Evolutionary conservation across 2,797 vertebrate genomes (phyloP), one percentile per base, ranked within the genome.

Genomic region (Pipistrellus kuhlii): DNA sequence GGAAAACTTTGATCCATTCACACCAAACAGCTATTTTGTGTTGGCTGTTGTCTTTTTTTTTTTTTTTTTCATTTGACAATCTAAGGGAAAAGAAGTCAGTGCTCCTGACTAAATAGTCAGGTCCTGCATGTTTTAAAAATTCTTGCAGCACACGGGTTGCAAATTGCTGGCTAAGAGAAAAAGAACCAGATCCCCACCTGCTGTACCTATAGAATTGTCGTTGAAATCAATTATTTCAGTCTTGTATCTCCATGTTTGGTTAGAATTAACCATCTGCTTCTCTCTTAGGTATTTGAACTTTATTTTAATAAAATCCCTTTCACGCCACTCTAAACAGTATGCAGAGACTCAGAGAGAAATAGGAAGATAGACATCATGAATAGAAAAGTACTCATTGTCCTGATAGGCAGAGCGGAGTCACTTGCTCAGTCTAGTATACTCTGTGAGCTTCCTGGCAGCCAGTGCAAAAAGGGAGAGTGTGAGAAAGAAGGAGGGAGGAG

Each of bases 131-230:
- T 15, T 25, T 55, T 35, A 32, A 35, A 77, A 53, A 35, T 77
- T 35, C 75, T 25, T 55, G n/a, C 21, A 23, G 13, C 48, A 23
- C 12, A 14, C 7, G 0, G 12, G 48, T 53, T 55, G 75, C 14
- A 53, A 35, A 53, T 14, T 32, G 1, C 75, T 25, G 48, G n/a
- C 0, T 11, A 41, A 77, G 64, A 41, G 27, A 9, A 57, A 73
- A 75, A 59, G 53, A 82, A 90, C 87, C 30, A 66, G 25, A 44
- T 71, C 51, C 8, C 41, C n/a, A 23, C 41, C 30, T 53, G 27
- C 72, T 90, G 27, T 32, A 72, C 30, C 84, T 27, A n/a, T 86
- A 82, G 68, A 82, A 77, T 88, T 93, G 78, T 80, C 46, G 78
- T 87, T 73, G 72, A 85, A 85, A 91, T 87, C 76, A 51, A 72